Evolutionary conservation across 2,888 invertebrate species (phyloP), one percentile per base, ranked within the genome.

Genomic region (Conops quadrifasciatus): DNA sequence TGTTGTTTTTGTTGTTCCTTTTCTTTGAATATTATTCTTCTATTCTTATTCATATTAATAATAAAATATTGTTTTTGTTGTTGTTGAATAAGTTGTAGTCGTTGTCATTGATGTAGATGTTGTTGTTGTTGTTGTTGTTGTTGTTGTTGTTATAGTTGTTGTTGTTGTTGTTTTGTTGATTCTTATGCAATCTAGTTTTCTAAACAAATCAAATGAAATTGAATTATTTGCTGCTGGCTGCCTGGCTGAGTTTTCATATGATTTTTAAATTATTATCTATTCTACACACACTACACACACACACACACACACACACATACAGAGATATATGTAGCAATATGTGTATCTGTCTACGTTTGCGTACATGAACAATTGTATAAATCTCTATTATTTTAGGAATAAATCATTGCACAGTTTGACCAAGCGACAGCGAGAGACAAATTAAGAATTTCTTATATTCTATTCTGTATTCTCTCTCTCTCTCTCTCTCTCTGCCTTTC

Each of bases 161-260:
- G 63, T 43, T 45, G n/a, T 43, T 63, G 43, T 21, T 24, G 15
- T 47, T 16, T 30, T 64, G 47, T 51, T 51, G 51, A n/a, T 66
- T 51, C 24, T 19, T 19, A 36, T 36, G 51, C 53, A 53, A 66
- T 19, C 15, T 30, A 66, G 19, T 53, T 26, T 36, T 36, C 36
- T 36, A 30, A 53, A 30, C 19, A 66, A 66, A 66, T 53, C 66
- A 66, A 36, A 36, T 66, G 30, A 51, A 56, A 66, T 53, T 36
- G 63, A 63, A 63, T 63, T 63, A 45, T 53, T 49, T 11, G 21
- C 24, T 53, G 66, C 53, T 30, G 36, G 11, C 26, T 7, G 21
- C 1, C 30, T n/a, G n/a, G n/a, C n/a, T 49, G n/a, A 9, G 28
- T 36, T 53, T 53, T 66, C 51, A 30, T 36, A 63, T 63, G 26